Percentiles rank a stretch among this genome's conserved stretches.
Evolutionary conservation across 1,140 invertebrate genomes (phyloP).

Genomic region (Diabrotica undecimpunctata): DNA sequence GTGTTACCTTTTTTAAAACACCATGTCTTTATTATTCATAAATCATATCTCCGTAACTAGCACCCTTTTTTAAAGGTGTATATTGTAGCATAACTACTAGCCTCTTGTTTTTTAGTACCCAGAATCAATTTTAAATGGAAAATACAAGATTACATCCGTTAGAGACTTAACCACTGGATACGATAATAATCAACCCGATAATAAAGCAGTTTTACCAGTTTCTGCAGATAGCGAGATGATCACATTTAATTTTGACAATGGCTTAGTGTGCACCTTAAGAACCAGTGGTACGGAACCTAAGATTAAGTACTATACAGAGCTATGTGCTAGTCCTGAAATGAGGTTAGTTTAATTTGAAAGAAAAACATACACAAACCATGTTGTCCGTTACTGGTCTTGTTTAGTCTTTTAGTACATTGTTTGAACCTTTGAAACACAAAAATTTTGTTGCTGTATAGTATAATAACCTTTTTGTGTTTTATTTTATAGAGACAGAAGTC

Average conservation of each 20-base stretch:
- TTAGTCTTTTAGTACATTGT: too few relatives aligned
- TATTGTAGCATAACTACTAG: too few relatives aligned
- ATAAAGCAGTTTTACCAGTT: conserved; percentile 72
- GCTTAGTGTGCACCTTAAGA: conserved; percentile 80
- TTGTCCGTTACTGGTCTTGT: too few relatives aligned
- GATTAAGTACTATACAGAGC: conserved; percentile 95
- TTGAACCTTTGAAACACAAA: too few relatives aligned
- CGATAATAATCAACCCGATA: conserved; percentile 70
- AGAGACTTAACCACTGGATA: conserved; percentile 88
- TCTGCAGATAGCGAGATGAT: conserved; percentile 89
- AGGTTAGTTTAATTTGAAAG: too few relatives aligned
- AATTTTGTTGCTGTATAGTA: too few relatives aligned
- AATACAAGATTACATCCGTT: conserved; percentile 69
- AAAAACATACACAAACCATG: too few relatives aligned
- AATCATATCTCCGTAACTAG: too few relatives aligned
- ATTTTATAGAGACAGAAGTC: conserved; percentile 53
- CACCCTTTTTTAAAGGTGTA: too few relatives aligned
- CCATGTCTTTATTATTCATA: too few relatives aligned
- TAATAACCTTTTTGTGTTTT: not conserved
- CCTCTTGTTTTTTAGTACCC: conserved; percentile 67
- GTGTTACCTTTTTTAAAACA: too few relatives aligned
- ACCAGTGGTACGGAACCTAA: conserved; percentile 99
- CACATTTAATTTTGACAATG: conserved; percentile 90
- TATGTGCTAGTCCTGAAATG: conserved; percentile 65
- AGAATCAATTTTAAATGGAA: conserved; percentile 60